A percentile compares a stretch with the other conserved stretches of the same genome.
Conservation (phyloP, 2,888 invertebrate species). For the Sthenelais limicola region DNA sequence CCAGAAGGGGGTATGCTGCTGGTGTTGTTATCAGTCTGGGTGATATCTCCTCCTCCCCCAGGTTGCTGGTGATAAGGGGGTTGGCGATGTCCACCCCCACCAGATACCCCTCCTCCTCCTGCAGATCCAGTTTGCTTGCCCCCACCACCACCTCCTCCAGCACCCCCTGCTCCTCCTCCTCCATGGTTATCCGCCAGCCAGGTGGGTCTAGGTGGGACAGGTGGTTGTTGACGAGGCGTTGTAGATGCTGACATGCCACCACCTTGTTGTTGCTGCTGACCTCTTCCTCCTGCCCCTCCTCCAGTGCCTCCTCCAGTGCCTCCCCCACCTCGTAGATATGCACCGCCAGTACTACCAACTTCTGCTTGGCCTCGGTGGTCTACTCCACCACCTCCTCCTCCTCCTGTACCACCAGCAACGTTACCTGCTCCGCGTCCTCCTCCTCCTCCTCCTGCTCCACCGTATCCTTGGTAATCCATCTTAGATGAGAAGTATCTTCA, state of each 20-base stretch:
- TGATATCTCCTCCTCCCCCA: background rate
- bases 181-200: conserved; percentile 6
- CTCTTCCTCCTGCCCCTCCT: background rate
- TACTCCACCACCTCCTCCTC: background rate
- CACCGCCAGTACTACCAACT: background rate
- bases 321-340: background rate
- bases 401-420: conserved; percentile 1
- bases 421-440: background rate
- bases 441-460: background rate
- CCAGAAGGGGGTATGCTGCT: no score
- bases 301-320: background rate
- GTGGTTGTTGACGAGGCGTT: background rate
- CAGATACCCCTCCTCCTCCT: background rate
- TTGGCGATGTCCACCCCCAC: background rate
- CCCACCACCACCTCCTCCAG: background rate
- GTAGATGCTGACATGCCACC: background rate
- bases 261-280: background rate
- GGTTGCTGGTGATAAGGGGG: background rate
- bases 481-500: no score
- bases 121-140: background rate
- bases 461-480: no score
- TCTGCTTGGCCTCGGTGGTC: background rate
- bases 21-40: no score
- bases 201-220: conserved; percentile 22
- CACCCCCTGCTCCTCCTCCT: background rate